phyloP scores from a whole-genome alignment of 23 tunicate species.

The Ciona savignyi region DNA sequence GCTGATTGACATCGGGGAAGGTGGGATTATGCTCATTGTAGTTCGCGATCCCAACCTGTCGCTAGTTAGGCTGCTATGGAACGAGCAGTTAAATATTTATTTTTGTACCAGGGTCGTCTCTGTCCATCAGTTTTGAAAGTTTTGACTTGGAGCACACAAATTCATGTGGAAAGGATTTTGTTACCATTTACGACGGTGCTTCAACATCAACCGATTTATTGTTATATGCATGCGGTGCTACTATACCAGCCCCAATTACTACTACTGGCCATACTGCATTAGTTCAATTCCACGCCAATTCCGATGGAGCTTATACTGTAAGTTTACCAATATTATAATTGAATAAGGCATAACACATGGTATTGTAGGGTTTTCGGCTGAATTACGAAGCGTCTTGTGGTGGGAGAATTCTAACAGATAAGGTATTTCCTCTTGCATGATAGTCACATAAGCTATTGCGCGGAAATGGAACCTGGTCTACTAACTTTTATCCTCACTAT shows the following conservation, averaged over 20 bases:
- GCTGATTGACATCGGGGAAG: constrained; percentile 89
- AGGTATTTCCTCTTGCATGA: no score
- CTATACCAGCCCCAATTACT: constrained; percentile 57
- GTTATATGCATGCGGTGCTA: constrained; percentile 63
- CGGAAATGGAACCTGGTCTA: background rate
- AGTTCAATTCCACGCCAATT: constrained; percentile 89
- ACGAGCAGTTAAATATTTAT: background rate
- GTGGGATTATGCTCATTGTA: constrained; percentile 23
- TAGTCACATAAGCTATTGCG: no score
- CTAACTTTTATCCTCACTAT: background rate
- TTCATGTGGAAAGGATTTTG: constrained; percentile 56
- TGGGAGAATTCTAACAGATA: constrained; percentile 28
- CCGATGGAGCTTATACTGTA: constrained; percentile 48
- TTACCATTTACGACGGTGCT: constrained; percentile 79
- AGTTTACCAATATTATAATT: background rate
- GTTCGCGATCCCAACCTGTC: no score
- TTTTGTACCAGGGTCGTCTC: constrained; percentile 43
- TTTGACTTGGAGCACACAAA: constrained; percentile 67
- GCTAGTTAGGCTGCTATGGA: no score
- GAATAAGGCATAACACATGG: background rate
- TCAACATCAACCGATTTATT: constrained; percentile 32
- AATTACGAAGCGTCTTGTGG: constrained; percentile 55
- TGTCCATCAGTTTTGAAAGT: constrained; percentile 45
- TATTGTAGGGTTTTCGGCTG: constrained; percentile 70
- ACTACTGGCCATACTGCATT: constrained; percentile 41